A percentile compares a stretch with the other conserved stretches of the same genome.
These are phyloP conservation scores for Geotrypetes seraphini DNA, from an alignment of 2,797 vertebrate species.

Conservation along the genomic window DNA sequence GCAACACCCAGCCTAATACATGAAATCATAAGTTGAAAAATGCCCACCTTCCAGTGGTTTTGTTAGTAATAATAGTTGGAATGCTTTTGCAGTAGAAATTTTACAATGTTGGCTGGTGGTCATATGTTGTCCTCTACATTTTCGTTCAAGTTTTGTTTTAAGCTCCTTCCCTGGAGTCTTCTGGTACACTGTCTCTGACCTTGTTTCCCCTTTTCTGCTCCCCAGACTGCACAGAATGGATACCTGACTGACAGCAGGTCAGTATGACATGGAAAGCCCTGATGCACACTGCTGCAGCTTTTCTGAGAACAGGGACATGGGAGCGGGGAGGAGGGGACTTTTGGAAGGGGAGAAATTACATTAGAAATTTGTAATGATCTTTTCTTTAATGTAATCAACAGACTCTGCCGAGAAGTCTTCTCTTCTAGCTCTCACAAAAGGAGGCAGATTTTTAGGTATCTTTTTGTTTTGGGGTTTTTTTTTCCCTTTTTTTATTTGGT, in stretches of 20 bases:
- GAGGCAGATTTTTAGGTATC: constrained; percentile 93
- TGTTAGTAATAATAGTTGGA: too few species aligned
- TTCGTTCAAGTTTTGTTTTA: too few species aligned
- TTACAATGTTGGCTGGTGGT: too few species aligned
- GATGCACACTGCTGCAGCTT: too few species aligned
- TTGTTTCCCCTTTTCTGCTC: background rate
- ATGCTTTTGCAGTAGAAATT: too few species aligned
- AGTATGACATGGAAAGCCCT: constrained; percentile 38
- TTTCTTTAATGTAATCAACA: constrained; percentile 68
- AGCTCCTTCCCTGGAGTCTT: too few species aligned
- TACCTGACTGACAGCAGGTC: constrained; percentile 94
- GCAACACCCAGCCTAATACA: too few species aligned
- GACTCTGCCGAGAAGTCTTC: constrained; percentile 89
- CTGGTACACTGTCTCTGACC: constrained; percentile 31
- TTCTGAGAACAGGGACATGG: too few species aligned
- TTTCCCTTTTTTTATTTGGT: constrained; percentile 27
- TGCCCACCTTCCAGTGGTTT: too few species aligned
- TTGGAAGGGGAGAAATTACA: background rate
- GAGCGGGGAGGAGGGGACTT: too few species aligned
- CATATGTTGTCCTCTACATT: too few species aligned
- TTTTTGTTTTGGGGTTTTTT: constrained; percentile 40
- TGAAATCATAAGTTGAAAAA: too few species aligned
- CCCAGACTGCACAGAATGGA: constrained; percentile 84
- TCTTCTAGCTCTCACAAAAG: constrained; percentile 86
- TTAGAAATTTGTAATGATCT: constrained; percentile 26